phyloP scores from a whole-genome alignment of 2,113 vertebrate genomes.

The Alligator sinensis region DNA sequence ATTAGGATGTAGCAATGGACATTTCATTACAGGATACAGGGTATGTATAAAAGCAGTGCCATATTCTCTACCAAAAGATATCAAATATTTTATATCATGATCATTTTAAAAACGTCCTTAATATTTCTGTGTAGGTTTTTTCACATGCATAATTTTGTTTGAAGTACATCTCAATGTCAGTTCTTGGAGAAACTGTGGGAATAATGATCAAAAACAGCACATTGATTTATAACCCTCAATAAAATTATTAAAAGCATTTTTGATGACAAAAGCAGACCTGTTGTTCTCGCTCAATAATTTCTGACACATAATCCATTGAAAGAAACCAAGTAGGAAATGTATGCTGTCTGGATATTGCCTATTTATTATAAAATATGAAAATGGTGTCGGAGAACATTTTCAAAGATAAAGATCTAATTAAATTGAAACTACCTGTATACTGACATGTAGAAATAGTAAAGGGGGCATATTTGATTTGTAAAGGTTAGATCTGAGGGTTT shows the following conservation, averaged over 20 bases:
- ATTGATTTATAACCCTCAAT: not conserved
- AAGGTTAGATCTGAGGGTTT: not conserved
- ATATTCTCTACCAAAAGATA: not conserved
- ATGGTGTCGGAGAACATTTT: not conserved
- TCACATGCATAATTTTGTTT: not conserved
- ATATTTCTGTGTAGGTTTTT: not conserved
- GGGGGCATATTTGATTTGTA: not conserved
- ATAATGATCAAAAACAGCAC: constrained; percentile 20
- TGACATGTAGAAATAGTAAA: not conserved
- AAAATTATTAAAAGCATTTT: constrained; percentile 47
- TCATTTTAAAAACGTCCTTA: not conserved
- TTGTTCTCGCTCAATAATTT: not conserved
- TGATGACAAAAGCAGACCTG: not conserved
- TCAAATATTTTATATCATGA: not conserved
- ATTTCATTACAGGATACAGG: constrained; percentile 77
- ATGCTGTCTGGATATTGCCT: not conserved
- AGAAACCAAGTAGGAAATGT: not conserved
- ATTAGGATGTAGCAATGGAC: constrained; percentile 76
- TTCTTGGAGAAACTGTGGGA: not conserved
- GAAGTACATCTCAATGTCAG: not conserved
- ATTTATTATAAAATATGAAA: not conserved
- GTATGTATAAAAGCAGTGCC: constrained; percentile 34
- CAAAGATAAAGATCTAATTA: not conserved
- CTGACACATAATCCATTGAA: constrained; percentile 16
- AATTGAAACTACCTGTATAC: not conserved